Evolutionary conservation across 2,113 vertebrate genomes (phyloP).

Genomic region (Mastomys natalensis): DNA sequence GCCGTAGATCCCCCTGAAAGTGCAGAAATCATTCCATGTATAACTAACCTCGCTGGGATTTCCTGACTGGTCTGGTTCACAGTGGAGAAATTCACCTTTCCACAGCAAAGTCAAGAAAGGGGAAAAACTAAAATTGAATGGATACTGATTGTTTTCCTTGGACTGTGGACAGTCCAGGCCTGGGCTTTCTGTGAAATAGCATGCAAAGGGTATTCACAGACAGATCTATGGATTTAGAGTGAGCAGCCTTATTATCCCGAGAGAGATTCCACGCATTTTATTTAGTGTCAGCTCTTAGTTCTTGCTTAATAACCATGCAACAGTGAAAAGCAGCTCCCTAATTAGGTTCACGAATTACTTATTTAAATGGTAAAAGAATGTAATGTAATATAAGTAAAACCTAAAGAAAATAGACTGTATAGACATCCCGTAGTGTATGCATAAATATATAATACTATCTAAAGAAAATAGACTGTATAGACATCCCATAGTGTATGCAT

Average conservation of each 20-base stretch:
- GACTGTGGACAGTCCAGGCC: background rate
- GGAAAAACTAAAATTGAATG: background rate
- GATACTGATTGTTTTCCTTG: background rate
- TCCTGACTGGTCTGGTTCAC: background rate
- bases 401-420: background rate
- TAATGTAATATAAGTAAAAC: background rate
- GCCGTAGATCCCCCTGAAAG: conserved; percentile 11
- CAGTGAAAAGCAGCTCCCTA: background rate
- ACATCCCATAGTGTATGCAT: background rate
- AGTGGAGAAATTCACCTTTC: conserved; percentile 55
- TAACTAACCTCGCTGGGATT: conserved; percentile 42
- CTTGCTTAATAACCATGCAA: background rate
- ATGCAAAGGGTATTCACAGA: background rate
- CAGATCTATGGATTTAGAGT: background rate
- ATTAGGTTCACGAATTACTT: conserved; percentile 2
- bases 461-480: background rate
- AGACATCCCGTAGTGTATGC: background rate
- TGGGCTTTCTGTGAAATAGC: conserved; percentile 9
- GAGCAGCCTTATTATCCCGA: background rate
- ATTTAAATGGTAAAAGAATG: conserved; percentile 19
- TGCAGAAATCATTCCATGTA: conserved; percentile 13
- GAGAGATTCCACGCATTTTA: background rate
- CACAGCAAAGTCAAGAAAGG: background rate
- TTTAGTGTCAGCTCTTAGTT: conserved; percentile 2
- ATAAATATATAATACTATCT: background rate